phyloP scores from a whole-genome alignment of 2,113 vertebrate genomes.

The Anguilla rostrata region DNA sequence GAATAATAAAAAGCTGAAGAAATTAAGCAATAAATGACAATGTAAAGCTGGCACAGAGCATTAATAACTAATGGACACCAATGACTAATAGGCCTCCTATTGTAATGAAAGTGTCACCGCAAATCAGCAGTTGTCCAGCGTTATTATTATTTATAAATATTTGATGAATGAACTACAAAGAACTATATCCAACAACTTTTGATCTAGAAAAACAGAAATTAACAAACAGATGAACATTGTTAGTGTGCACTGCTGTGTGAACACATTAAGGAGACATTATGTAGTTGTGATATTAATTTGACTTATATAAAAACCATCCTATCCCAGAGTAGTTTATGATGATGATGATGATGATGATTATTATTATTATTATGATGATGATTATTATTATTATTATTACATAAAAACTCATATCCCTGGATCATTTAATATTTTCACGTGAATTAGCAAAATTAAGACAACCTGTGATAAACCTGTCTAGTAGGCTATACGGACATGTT shows the following conservation, averaged over 20 bases:
- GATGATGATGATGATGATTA: too few relatives aligned
- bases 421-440: too few relatives aligned
- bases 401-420: too few relatives aligned
- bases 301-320: too few relatives aligned
- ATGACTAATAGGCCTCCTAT: conserved; percentile 75
- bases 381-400: too few relatives aligned
- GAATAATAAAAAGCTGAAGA: conserved; percentile 79
- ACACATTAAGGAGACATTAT: neutral
- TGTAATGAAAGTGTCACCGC: conserved; percentile 82
- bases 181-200: conserved; percentile 62
- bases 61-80: conserved; percentile 77
- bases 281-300: neutral
- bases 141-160: conserved; percentile 84
- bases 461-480: too few relatives aligned
- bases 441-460: too few relatives aligned
- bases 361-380: too few relatives aligned
- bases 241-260: neutral
- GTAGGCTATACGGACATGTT: too few relatives aligned
- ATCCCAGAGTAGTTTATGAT: too few relatives aligned
- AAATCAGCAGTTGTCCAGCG: conserved; percentile 79
- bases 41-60: conserved; percentile 76
- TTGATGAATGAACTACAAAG: conserved; percentile 73
- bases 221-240: conserved; percentile 53
- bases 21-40: conserved; percentile 81
- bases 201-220: conserved; percentile 62